Evolutionary conservation across 2,113 vertebrate species (phyloP), one percentile per base, ranked within the genome.

Genomic region (Cheirogaleus medius): DNA sequence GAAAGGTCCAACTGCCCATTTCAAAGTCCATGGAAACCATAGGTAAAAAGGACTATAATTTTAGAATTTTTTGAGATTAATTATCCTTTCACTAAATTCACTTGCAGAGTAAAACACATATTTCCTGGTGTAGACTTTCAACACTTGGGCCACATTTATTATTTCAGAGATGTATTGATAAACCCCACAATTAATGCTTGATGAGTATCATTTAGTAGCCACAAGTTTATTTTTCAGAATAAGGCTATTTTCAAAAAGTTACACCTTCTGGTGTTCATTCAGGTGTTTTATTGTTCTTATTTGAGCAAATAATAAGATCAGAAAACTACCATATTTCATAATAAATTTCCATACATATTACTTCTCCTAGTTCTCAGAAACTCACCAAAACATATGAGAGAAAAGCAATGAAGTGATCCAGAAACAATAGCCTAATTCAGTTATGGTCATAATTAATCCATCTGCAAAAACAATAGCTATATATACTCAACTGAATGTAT

Each of bases 51-150:
- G 27, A 80, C 37, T 85, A 17, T 44, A 60, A 47, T 60, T 49
- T 95, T 52, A 77, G 39, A 42, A 56, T 66, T 93, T 80, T 25
- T 58, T 60, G 49, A 29, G 34, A 76, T 49, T 74, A 39, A 66
- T 74, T 21, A 92, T 37, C 14, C 23, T 91, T 93, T 84, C 56
- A 47, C 47, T 52, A 86, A 80, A 94, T 56, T 95, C 92, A 96
- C 9, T 13, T 83, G 25, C 7, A 64, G 37, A 91, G 23, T 85
- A 2, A n/a, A 81, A 74, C 42, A 68, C 83, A 56, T 29, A 8
- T 77, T 37, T 76, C 42, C 42, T 83, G 17, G 15, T 29, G 18
- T 17, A 37, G 47, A 18, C 37, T 96, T 81, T 78, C 77, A 58
- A 56, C 27, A 81, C 32, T 74, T 20, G 37, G 12, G 34, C 2